Evolutionary conservation across 1,140 invertebrate genomes (phyloP).

Genomic region (Drosophila tropicalis): DNA sequence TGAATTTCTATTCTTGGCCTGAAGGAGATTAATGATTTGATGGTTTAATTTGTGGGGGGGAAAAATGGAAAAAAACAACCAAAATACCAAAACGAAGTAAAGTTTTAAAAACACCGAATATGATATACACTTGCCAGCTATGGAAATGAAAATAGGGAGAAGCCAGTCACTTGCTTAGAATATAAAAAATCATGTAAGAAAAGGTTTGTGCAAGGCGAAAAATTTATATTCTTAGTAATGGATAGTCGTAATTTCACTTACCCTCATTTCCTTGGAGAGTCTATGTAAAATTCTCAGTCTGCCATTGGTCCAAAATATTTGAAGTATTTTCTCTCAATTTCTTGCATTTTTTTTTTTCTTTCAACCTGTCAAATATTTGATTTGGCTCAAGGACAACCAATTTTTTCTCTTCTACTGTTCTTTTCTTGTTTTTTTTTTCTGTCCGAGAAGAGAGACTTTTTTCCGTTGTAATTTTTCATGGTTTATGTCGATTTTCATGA

Average conservation of each 20-base stretch:
- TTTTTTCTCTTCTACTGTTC: background rate
- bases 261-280: background rate
- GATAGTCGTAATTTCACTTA: background rate
- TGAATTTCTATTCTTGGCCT: conserved; percentile 29
- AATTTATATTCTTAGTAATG: conserved; percentile 14
- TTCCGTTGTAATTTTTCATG: background rate
- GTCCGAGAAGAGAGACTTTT: conserved; percentile 30
- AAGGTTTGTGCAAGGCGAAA: background rate
- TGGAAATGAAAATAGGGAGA: too few species aligned
- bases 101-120: conserved; percentile 10
- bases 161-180: too few species aligned
- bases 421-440: background rate
- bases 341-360: conserved; percentile 28
- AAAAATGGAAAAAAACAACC: background rate
- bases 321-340: background rate
- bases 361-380: conserved; percentile 50
- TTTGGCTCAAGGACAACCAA: conserved; percentile 38
- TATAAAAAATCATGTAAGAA: too few species aligned
- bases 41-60: conserved; percentile 34
- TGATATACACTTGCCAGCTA: background rate
- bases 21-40: conserved; percentile 35
- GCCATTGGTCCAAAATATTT: background rate
- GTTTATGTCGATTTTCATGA: background rate
- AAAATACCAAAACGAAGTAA: background rate
- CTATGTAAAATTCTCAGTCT: background rate